Evolutionary conservation across 2,797 vertebrate species (phyloP), one percentile per base, ranked within the genome.

Genomic region (Argya squamiceps): DNA sequence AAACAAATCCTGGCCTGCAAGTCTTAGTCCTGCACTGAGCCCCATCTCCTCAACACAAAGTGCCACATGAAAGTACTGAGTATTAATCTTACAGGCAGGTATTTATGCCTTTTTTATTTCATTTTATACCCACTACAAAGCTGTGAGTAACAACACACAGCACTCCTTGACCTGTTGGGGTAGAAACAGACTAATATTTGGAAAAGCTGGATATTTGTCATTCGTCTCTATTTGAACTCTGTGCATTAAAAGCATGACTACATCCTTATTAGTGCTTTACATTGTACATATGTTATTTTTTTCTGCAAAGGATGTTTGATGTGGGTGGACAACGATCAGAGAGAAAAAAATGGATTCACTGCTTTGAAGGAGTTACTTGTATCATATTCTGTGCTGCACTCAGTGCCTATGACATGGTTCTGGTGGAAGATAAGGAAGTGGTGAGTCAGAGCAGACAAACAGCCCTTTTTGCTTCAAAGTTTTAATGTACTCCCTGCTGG

Each of bases 261-360:
- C 1, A 1, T 39, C n/a, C 36, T 63, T 55, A 46, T 8, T 46
- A 73, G 41, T 52, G 15, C 43, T 78, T 95, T 83, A 93, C 53
- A 46, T 55, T 77, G 39, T 93, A 36, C 26, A 12, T 79, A 12
- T 27, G 43, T 46, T 56, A 41, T 78, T 93, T 70, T 67, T 47
- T 95, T 77, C 92, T 94, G 46, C 63, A 69, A 88, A 98, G 98
- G 89, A 98, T 98, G 97, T 98, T 98, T 84, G 98, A 98, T 91
- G 98, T 98, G 62, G 98, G 98, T 87, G 98, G 98, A 85, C 98
- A 98, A 82, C 95, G 97, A 93, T 98, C 98, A 14, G 98, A 98
- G 68, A 98, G 98, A 82, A 98, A 98, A 65, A 98, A 98, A 77
- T 98, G 98, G 98, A 98, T 98, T 76, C 98, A 98, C 22, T 98